Conservation (phyloP, 1,140 invertebrate genomes). For the Pachypsylla venusta region DNA sequence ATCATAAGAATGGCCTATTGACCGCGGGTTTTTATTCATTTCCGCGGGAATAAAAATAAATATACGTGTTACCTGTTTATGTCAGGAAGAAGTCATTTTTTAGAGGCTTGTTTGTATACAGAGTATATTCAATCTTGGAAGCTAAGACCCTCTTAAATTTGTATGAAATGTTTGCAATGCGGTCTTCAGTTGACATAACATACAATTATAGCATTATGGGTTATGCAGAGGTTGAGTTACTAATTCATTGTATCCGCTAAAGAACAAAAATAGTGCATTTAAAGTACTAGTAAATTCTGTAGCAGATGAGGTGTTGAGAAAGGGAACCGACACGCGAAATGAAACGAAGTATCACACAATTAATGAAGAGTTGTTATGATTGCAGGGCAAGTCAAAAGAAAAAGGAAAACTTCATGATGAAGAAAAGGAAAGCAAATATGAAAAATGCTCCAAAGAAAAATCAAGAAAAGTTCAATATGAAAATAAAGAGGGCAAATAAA, state of each 20-base stretch:
- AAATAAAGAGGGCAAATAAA: too few relatives aligned
- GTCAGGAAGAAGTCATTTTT: too few relatives aligned
- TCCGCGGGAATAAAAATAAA: too few relatives aligned
- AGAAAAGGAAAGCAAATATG: constrained; percentile 5
- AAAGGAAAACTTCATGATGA: constrained; percentile 2
- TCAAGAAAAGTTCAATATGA: background rate
- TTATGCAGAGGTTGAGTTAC: background rate
- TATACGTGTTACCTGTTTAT: too few relatives aligned
- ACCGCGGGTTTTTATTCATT: too few relatives aligned
- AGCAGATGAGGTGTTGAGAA: background rate
- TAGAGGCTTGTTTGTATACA: too few relatives aligned
- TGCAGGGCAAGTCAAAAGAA: background rate
- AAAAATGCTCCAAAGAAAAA: background rate
- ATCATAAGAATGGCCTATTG: too few relatives aligned
- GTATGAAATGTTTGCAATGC: too few relatives aligned
- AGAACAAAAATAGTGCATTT: background rate
- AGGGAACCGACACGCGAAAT: background rate
- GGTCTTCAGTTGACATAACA: too few relatives aligned
- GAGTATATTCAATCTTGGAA: too few relatives aligned
- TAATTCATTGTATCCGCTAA: background rate
- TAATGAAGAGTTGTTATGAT: background rate
- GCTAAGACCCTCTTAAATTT: too few relatives aligned
- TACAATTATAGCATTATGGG: background rate
- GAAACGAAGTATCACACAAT: background rate
- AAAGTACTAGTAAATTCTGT: background rate